These are phyloP conservation scores for Capricornis sumatraensis DNA, from an alignment of 2,113 vertebrate genomes.

Conservation along the genomic window DNA sequence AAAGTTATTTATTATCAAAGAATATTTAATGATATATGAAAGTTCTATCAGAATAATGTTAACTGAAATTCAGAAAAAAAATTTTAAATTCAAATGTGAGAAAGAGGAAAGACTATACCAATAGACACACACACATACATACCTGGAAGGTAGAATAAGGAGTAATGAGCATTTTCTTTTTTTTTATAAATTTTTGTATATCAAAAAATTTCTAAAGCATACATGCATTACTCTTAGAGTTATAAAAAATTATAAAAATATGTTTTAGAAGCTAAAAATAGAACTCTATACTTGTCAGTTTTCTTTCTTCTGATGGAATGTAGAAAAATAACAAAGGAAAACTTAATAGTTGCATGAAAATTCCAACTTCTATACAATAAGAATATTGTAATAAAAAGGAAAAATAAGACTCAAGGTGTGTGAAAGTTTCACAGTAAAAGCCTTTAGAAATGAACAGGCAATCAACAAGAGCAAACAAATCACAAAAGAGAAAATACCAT, in stretches of 20 bases:
- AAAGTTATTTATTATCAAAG: constrained; percentile 19
- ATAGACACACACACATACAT: background rate
- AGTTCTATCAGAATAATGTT: background rate
- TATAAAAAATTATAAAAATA: background rate
- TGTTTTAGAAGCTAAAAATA: constrained; percentile 1
- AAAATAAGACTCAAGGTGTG: background rate
- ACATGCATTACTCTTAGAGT: background rate
- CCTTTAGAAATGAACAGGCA: background rate
- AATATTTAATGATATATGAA: background rate
- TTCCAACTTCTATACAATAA: background rate
- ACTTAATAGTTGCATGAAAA: constrained; percentile 7
- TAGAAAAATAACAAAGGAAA: constrained; percentile 15
- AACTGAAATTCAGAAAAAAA: background rate
- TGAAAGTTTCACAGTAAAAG: background rate
- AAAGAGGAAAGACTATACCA: background rate
- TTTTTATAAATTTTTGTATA: background rate
- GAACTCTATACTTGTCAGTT: background rate
- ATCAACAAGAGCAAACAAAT: background rate
- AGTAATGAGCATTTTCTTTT: background rate
- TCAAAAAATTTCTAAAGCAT: constrained; percentile 1
- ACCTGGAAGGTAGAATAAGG: background rate
- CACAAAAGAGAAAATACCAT: background rate
- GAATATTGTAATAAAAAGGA: background rate
- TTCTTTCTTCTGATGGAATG: background rate
- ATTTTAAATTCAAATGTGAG: background rate